A percentile compares a stretch with the other conserved stretches of the same genome.
phyloP scores from a whole-genome alignment of 2,888 invertebrate species.

The Rhingia rostrata region DNA sequence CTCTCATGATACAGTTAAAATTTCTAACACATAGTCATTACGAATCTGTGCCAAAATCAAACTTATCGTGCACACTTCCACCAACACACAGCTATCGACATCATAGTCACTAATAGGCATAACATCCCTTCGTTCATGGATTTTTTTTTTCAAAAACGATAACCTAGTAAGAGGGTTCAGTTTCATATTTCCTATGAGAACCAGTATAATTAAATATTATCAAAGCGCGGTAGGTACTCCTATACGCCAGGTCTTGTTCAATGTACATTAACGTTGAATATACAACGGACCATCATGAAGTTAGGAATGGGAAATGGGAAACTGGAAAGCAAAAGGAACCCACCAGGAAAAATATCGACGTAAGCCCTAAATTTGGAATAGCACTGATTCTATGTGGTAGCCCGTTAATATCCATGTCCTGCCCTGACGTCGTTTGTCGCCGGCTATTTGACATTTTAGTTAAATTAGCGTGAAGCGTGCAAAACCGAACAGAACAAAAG shows the following conservation, averaged over 20 bases:
- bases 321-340: conserved; percentile 46
- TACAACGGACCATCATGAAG: conserved; percentile 29
- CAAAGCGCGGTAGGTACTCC: conserved; percentile 26
- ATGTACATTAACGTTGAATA: neutral
- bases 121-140: neutral
- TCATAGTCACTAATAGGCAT: neutral
- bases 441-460: conserved; percentile 72
- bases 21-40: conserved; percentile 56
- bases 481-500: conserved; percentile 77
- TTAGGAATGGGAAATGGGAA: conserved; percentile 53
- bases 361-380: conserved; percentile 43
- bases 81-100: conserved; percentile 8
- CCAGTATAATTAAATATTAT: conserved; percentile 66
- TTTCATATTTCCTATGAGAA: conserved; percentile 66
- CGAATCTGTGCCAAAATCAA: conserved; percentile 61
- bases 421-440: conserved; percentile 71
- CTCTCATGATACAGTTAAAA: neutral
- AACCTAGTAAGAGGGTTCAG: conserved; percentile 48
- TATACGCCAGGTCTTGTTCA: conserved; percentile 29
- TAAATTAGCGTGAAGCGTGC: conserved; percentile 83
- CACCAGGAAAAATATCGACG: conserved; percentile 28
- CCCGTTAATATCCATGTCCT: conserved; percentile 51
- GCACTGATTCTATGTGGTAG: conserved; percentile 26
- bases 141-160: conserved; percentile 34
- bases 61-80: conserved; percentile 36